Evolutionary conservation across 2,113 vertebrate species (phyloP), one percentile per base, ranked within the genome.

Genomic region (Eudorcas thomsonii): DNA sequence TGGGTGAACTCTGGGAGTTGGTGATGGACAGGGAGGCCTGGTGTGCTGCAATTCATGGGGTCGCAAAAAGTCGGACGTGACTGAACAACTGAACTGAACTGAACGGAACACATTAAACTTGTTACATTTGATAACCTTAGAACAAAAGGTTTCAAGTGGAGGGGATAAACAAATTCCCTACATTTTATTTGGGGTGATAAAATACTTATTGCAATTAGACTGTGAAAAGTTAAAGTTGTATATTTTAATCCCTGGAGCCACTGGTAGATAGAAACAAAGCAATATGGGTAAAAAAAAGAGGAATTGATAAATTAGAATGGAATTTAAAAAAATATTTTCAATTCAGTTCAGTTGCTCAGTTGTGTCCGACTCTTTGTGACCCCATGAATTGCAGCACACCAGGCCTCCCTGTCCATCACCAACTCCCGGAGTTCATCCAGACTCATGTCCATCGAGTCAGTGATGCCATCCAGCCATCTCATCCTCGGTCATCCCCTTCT

Each of bases 1-100:
- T 60, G 26, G 0, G 59, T 60, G 25, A 60, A 60, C 11, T 60
- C 26, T 0, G 1, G 59, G 2, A 28, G 26, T 60, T 60, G 26
- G 59, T 60, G 26, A 60, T 28, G 26, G 59, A 60, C 59, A 60
- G 26, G 26, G 0, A 6, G 59, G 12, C 26, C 12, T 28, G 59
- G 59, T 1, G 1, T 28, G 26, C 59, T 60, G 26, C 2, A 5
- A 14, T 60, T 60, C 59, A 60, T 60, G 26, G 59, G 59, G 59
- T 60, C 2, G 0, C 59, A 60, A 60, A 60, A 26, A 28, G 12
- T 28, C 0, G 0, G 12, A 28, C 26, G 28, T 0, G 12, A 60
- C 26, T 2, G 26, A 60, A 2, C 2, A 2, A 13, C 59, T 59
- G 25, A 59, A 13, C 25, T 59, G 25, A 59, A 59, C 57, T 28